A percentile compares a stretch with the other conserved stretches of the same genome.
phyloP scores from a whole-genome alignment of 2,888 invertebrate species.

The Yponomeuta sedellus region DNA sequence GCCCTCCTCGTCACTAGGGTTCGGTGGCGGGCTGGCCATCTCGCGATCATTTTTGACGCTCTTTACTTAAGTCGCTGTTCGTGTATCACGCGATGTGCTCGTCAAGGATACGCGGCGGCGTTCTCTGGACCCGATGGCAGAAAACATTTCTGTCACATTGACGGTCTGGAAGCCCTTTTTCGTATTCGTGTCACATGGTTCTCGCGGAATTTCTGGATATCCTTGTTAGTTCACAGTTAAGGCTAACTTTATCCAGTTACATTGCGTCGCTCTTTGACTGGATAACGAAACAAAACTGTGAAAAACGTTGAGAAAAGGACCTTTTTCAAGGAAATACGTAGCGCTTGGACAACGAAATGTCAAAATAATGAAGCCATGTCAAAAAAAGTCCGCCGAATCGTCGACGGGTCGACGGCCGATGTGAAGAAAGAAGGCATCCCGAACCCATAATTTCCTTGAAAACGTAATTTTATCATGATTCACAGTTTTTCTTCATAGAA shows the following conservation, averaged over 20 bases:
- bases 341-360: conserved; percentile 76
- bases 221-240: conserved; percentile 34
- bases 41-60: conserved; percentile 73
- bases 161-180: conserved; percentile 74
- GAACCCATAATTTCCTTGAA: background rate
- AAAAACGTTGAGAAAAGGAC: conserved; percentile 49
- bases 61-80: conserved; percentile 64
- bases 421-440: background rate
- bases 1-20: conserved; percentile 71
- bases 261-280: conserved; percentile 38
- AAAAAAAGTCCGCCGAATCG: conserved; percentile 72
- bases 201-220: conserved; percentile 59
- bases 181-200: conserved; percentile 77
- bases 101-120: conserved; percentile 55
- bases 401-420: conserved; percentile 26
- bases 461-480: background rate
- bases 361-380: conserved; percentile 76
- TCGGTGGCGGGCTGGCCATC: conserved; percentile 76
- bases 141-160: conserved; percentile 77
- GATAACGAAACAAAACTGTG: conserved; percentile 41
- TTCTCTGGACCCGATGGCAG: conserved; percentile 70
- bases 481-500: too few species aligned
- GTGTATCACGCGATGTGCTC: conserved; percentile 60
- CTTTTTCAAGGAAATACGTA: conserved; percentile 70
- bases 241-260: conserved; percentile 31